Conservation (phyloP, 2,797 vertebrate genomes). For the Sphenopsis melanotis region DNA sequence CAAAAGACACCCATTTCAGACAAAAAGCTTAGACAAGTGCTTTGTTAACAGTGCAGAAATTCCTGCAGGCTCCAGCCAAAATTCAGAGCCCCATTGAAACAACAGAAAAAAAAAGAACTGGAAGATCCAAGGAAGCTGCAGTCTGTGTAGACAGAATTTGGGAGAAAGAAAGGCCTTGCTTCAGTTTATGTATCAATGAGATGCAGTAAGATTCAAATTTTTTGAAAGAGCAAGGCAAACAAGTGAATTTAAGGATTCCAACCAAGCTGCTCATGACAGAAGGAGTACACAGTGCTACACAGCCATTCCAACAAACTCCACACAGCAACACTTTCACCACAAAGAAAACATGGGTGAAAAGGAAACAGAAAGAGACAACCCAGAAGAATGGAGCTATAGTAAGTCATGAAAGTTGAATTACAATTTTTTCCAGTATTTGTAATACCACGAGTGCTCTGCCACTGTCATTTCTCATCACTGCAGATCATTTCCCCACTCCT, state of each 20-base stretch:
- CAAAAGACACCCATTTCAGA: not conserved
- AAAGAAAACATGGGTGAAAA: not conserved
- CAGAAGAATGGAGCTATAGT: not conserved
- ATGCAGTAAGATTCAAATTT: not conserved
- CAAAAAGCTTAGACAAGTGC: not conserved
- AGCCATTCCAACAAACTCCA: not conserved
- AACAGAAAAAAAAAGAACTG: not conserved
- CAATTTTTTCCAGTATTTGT: not conserved
- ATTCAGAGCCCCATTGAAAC: not conserved
- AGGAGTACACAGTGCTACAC: not conserved
- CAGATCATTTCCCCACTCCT: not conserved
- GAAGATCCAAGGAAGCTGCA: not conserved
- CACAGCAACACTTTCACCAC: not conserved
- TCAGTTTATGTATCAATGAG: not conserved
- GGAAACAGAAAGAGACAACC: not conserved
- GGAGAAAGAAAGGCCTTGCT: not conserved
- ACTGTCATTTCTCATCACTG: not conserved
- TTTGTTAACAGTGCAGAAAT: not conserved
- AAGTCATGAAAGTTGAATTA: not conserved
- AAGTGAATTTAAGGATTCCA: not conserved
- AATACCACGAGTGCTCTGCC: not conserved
- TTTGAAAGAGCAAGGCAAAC: not conserved
- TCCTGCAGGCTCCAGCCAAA: slow-evolving; percentile 1
- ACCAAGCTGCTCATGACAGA: not conserved
- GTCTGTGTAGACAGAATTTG: not conserved